Evolutionary conservation across 2,888 invertebrate species (phyloP).

Genomic region (Xanthorhoe spadicearia): DNA sequence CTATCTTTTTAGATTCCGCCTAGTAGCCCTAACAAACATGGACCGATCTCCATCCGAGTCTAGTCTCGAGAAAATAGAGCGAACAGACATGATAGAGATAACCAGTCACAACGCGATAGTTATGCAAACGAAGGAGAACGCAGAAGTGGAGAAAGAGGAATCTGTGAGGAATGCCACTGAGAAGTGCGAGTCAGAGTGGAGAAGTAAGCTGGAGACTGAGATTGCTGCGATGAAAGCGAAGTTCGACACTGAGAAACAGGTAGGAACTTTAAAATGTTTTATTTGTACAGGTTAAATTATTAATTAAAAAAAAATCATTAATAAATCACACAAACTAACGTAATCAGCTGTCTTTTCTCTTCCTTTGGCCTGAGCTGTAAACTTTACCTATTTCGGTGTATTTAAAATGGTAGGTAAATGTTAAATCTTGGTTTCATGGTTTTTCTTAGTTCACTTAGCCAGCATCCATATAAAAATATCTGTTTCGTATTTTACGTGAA

Average conservation of each 20-base stretch:
- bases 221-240: constrained; percentile 68
- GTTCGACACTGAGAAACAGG: constrained; percentile 83
- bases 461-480: too few relatives aligned
- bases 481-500: too few relatives aligned
- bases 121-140: constrained; percentile 88
- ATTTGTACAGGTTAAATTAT: too few relatives aligned
- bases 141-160: constrained; percentile 85
- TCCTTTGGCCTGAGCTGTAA: too few relatives aligned
- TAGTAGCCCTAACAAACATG: constrained; percentile 90
- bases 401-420: too few relatives aligned
- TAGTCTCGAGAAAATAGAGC: constrained; percentile 90
- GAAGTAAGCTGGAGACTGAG: constrained; percentile 77
- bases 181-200: constrained; percentile 85
- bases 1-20: constrained; percentile 83
- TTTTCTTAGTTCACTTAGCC: too few relatives aligned
- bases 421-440: too few relatives aligned
- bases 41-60: constrained; percentile 91
- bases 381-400: too few relatives aligned
- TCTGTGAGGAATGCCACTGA: constrained; percentile 78
- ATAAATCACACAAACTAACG: too few relatives aligned
- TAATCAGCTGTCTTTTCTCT: too few relatives aligned
- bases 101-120: constrained; percentile 87
- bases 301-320: too few relatives aligned
- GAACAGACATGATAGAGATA: constrained; percentile 86
- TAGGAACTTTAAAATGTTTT: too few relatives aligned